Evolutionary conservation across 2,113 vertebrate species (phyloP), one percentile per base, ranked within the genome.

Genomic region (Pseudois nayaur): DNA sequence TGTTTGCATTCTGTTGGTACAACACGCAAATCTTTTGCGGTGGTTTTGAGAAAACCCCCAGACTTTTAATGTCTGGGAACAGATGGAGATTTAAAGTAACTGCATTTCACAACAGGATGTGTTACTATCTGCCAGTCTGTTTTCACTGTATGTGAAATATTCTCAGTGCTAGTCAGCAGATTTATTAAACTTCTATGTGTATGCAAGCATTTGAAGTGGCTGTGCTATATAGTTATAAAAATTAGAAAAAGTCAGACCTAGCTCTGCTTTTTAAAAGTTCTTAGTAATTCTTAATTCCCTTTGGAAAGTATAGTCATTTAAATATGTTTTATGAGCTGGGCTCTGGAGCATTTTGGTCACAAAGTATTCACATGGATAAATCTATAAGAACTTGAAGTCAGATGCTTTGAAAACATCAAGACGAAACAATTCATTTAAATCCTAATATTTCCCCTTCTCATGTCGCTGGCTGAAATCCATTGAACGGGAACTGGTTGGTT

Each of bases 41-140:
- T 94, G 91, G 84, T 97, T 96, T 96, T 0, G 10, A 98, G 98
- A 97, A 97, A 98, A 98, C 83, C 78, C 96, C 96, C 96, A 98
- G 97, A 97, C 97, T 98, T 98, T 67, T 74, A 45, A 95, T 97
- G 60, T 98, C 91, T 97, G 95, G 92, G 92, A 98, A 98, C 98
- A 98, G 98, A 98, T 98, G 98, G 98, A 98, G 90, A 87, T 98
- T 98, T 97, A 98, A 98, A 97, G 94, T 97, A 98, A 96, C 95
- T 98, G 95, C 81, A 36, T 98, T 97, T 97, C 97, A 88, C 94
- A 98, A 98, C 92, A 95, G 96, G 97, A 98, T 97, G 97, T 98
- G 98, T 98, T 98, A 97, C 92, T 94, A 94, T 98, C 96, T 98
- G 91, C 90, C 97, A 95, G 87, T 59, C 64, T 94, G 97, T 96